Evolutionary conservation across 2,797 vertebrate species (phyloP), one percentile per base, ranked within the genome.

Genomic region (Avahi laniger): DNA sequence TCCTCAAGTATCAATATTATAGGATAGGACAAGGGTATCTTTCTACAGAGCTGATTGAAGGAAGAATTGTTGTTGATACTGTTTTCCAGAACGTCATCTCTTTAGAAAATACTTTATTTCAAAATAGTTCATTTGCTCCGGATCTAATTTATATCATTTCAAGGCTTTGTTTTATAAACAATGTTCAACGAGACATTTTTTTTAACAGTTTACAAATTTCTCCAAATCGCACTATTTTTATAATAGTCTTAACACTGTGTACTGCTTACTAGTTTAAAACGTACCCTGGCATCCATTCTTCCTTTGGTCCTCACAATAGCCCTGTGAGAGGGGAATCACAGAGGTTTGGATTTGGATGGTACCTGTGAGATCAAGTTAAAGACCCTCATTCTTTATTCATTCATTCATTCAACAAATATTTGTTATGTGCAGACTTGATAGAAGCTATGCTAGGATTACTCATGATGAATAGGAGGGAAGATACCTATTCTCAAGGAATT

Each of bases 131-230:
- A 89, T 97, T 94, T 97, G 67, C 76, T 92, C 93, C 94, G 75
- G 15, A 80, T 97, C 76, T 96, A 97, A 97, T 97, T 93, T 83
- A 57, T 92, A 90, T 89, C 59, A 95, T 91, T 95, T 95, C 57
- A 52, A 17, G 26, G 22, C 13, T 78, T 96, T 89, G 54, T 94
- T 97, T 95, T 93, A 24, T 96, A 91, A 89, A 93, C 75, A 95
- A 46, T 95, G 73, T 83, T 87, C 86, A 96, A 80, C 92, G 52
- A 96, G 61, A n/a, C 28, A 52, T 83, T 97, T 93, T 87, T 41
- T 73, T 96, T 89, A 95, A 78, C 41, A 89, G 85, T 93, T 93
- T 91, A 80, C 79, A 97, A 96, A 91, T 87, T 92, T 28, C 88
- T 43, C 72, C 67, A 93, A 93, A 89, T 75, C 48, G 43, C 43